Percentiles rank a stretch among this genome's conserved stretches.
phyloP scores from a whole-genome alignment of 2,113 vertebrate species.

The Cyphomyrus discorhynchus region DNA sequence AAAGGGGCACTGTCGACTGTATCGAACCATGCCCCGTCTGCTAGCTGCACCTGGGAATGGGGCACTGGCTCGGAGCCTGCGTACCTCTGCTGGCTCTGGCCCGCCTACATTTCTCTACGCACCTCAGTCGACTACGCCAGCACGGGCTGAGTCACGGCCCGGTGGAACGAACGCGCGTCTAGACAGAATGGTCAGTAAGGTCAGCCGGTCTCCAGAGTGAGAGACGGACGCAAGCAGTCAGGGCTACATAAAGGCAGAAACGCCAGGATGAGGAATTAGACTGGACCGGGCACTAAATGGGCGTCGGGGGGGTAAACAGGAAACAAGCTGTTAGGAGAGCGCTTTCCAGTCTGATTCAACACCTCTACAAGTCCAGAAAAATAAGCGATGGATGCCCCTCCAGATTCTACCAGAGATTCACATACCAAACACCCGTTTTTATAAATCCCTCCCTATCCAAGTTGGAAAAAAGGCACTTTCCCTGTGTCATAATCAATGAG shows the following conservation, averaged over 20 bases:
- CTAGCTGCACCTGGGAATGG: background rate
- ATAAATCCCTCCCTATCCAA: conserved; percentile 10
- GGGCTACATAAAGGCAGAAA: background rate
- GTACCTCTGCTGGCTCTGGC: background rate
- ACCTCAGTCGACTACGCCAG: background rate
- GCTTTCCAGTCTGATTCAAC: background rate
- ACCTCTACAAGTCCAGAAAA: background rate
- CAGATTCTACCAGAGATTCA: background rate
- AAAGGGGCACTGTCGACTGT: background rate
- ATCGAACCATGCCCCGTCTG: background rate
- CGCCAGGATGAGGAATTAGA: background rate
- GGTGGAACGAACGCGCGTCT: background rate
- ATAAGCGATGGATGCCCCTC: background rate
- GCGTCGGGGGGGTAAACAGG: background rate
- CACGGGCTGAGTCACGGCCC: background rate
- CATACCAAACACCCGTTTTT: background rate
- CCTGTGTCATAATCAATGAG: conserved; percentile 19
- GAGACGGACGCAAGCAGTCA: background rate
- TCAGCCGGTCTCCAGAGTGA: background rate
- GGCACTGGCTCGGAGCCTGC: background rate
- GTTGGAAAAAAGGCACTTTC: conserved; percentile 19
- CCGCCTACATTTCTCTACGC: background rate
- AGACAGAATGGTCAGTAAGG: background rate
- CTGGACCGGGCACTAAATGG: background rate
- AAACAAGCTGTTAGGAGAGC: background rate